Percentiles rank a stretch among this genome's conserved stretches.
These are phyloP conservation scores for Talpa occidentalis DNA, from an alignment of 2,113 vertebrate genomes.

Conservation along the genomic window DNA sequence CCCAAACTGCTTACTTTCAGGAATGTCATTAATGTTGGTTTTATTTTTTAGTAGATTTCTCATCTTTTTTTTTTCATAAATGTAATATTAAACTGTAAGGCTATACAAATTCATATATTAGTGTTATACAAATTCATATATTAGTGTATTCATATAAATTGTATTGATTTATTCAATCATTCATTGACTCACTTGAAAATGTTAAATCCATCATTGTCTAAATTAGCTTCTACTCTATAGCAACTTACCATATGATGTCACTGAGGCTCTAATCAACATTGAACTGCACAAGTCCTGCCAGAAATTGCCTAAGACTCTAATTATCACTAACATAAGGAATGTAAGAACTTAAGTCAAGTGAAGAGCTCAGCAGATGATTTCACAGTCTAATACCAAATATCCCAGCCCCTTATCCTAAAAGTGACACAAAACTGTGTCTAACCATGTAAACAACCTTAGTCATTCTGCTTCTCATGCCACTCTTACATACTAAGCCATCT, in stretches of 20 bases:
- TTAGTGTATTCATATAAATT: too few species aligned
- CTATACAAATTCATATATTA: neutral
- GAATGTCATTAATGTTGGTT: neutral
- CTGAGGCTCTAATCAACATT: neutral
- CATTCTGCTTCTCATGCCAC: fast-evolving
- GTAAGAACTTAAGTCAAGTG: neutral
- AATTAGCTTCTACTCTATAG: neutral
- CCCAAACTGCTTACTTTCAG: neutral
- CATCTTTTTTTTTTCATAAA: neutral
- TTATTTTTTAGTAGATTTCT: slow-evolving; percentile 7
- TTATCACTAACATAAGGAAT: neutral
- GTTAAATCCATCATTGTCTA: neutral
- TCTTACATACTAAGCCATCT: neutral
- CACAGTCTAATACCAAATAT: neutral
- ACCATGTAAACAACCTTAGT: neutral
- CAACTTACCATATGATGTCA: neutral
- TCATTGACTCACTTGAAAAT: neutral
- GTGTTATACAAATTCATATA: neutral
- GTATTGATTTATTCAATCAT: neutral
- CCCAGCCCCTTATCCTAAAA: neutral
- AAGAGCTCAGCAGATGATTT: neutral
- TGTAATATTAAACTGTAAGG: neutral
- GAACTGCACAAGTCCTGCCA: neutral
- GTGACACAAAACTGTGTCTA: neutral
- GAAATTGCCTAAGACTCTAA: neutral